Conservation (phyloP, 2,797 vertebrate genomes). For the Neosilurus mollespiculum region DNA sequence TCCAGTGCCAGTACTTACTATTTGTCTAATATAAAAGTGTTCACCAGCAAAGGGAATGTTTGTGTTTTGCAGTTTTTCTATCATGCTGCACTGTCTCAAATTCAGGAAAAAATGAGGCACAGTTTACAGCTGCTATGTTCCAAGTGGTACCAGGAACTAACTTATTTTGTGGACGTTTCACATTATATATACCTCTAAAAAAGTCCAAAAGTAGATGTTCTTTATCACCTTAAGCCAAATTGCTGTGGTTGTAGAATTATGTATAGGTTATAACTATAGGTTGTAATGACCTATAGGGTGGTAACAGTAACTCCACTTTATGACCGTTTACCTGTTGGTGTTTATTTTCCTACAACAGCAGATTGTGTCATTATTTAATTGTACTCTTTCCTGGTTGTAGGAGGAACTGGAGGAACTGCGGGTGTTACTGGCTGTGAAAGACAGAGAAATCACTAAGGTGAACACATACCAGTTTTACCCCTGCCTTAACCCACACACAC, state of each 20-base stretch:
- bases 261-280: too few relatives aligned
- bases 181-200: neutral
- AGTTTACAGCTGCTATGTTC: neutral
- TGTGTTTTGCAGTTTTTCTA: neutral
- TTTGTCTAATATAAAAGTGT: neutral
- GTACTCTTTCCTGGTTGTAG: slow-evolving; percentile 56
- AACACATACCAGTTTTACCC: slow-evolving; percentile 9
- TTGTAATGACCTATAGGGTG: neutral
- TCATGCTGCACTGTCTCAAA: neutral
- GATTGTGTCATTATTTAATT: neutral
- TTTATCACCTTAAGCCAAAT: neutral
- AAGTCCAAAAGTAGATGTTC: neutral
- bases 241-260: neutral
- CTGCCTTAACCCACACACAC: neutral
- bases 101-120: neutral
- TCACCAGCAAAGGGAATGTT: neutral
- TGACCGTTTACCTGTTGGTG: neutral
- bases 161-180: neutral
- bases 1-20: neutral
- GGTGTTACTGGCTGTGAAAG: slow-evolving; percentile 64
- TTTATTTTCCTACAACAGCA: neutral
- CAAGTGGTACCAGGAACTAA: neutral
- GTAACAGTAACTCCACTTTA: neutral
- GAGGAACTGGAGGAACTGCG: slow-evolving; percentile 68
- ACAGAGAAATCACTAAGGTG: slow-evolving; percentile 73